phyloP scores from a whole-genome alignment of 2,797 vertebrate genomes.

The Tapirus indicus region DNA sequence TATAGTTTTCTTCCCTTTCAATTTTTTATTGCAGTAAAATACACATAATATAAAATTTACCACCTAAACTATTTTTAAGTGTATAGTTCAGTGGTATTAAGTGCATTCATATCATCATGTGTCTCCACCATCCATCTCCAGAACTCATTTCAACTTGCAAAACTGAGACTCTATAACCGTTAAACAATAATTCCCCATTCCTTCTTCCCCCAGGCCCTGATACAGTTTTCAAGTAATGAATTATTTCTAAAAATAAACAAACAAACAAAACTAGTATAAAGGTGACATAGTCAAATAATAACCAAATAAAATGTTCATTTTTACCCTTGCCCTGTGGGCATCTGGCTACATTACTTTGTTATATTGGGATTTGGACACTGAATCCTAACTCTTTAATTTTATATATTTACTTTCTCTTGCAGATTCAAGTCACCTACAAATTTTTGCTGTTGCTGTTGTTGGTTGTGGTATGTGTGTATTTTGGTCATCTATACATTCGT shows the following conservation, averaged over 20 bases:
- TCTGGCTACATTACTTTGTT: not conserved
- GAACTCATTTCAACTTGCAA: not conserved
- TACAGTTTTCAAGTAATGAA: not conserved
- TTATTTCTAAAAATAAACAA: constrained; percentile 37
- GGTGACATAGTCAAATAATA: not conserved
- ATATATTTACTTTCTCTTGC: constrained; percentile 9
- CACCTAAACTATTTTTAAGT: not conserved
- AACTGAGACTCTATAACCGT: not conserved
- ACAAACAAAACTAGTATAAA: not conserved
- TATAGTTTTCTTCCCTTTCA: not conserved
- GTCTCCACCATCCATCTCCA: not conserved
- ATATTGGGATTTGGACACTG: constrained; percentile 30
- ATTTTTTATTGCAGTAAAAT: not conserved
- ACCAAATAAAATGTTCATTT: not conserved
- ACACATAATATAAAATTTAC: not conserved
- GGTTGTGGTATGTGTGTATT: not conserved
- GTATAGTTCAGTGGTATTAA: not conserved
- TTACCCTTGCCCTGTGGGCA: not conserved
- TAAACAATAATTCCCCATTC: not conserved
- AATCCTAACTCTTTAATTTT: not conserved
- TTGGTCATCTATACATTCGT: not conserved
- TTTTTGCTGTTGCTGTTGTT: not conserved
- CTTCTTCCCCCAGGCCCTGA: not conserved
- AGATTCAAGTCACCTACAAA: not conserved
- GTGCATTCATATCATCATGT: not conserved